phyloP scores from a whole-genome alignment of 2,797 vertebrate genomes.

The Poeciliopsis gracilis region DNA sequence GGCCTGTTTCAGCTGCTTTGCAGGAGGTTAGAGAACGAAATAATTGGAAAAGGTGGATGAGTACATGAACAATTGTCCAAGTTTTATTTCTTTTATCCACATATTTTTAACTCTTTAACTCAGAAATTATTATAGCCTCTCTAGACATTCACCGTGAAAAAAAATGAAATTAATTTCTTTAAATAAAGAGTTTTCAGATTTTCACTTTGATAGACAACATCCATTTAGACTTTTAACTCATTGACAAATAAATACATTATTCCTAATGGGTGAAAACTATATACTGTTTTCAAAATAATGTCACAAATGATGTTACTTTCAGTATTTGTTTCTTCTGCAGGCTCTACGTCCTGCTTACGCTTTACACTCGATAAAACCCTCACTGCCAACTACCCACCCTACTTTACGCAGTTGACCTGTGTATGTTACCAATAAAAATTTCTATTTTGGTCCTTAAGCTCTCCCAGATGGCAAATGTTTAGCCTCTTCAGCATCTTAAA shows the following conservation, averaged over 20 bases:
- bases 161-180: neutral
- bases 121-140: neutral
- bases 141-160: neutral
- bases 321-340: neutral
- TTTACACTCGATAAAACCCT: neutral
- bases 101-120: neutral
- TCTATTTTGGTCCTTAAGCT: neutral
- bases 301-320: neutral
- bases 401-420: neutral
- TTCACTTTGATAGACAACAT: neutral
- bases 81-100: neutral
- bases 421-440: neutral
- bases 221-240: neutral
- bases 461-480: neutral
- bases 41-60: neutral
- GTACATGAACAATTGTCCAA: neutral
- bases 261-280: too few species aligned
- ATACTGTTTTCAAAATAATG: neutral
- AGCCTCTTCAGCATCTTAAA: neutral
- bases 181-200: neutral
- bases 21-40: neutral
- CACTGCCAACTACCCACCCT: neutral
- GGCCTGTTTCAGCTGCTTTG: constrained; percentile 2
- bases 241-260: neutral
- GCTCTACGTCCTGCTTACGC: neutral